Evolutionary conservation across 2,113 vertebrate genomes (phyloP).

Genomic region (Casuarius casuarius): DNA sequence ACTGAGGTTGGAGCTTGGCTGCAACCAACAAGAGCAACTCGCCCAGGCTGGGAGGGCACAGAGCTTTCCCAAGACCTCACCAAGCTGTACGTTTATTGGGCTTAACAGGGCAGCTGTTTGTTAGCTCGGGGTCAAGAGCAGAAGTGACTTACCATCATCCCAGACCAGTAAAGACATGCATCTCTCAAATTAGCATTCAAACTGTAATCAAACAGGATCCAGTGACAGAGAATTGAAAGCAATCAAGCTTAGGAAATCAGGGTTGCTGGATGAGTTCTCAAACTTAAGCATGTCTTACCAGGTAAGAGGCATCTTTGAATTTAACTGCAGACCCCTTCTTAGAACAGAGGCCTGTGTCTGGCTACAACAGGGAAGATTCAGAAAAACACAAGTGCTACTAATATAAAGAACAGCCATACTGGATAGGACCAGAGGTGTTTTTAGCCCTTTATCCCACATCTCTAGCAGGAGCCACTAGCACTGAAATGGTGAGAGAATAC

Average conservation of each 20-base stretch:
- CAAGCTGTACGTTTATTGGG: background rate
- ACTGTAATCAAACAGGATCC: background rate
- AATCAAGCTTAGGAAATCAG: background rate
- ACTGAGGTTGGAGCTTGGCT: background rate
- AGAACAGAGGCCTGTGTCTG: background rate
- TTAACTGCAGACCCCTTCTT: background rate
- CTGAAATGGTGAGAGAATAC: too few species aligned
- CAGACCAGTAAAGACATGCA: background rate
- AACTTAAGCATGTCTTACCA: background rate
- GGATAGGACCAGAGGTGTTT: too few species aligned
- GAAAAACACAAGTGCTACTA: too few species aligned
- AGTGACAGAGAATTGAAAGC: background rate
- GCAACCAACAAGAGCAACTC: background rate
- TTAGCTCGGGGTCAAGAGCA: background rate
- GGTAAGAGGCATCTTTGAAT: background rate
- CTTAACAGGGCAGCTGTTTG: background rate
- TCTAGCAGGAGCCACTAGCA: too few species aligned
- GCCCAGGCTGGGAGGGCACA: background rate
- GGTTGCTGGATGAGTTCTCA: background rate
- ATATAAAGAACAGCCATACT: too few species aligned
- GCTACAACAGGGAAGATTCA: background rate
- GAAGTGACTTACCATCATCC: background rate
- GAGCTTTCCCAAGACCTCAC: background rate
- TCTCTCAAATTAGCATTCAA: background rate
- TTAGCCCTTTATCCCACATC: too few species aligned